A percentile compares a stretch with the other conserved stretches of the same genome.
These are phyloP conservation scores for Notocelia uddmanniana DNA, from an alignment of 2,888 invertebrate species.

Conservation along the genomic window DNA sequence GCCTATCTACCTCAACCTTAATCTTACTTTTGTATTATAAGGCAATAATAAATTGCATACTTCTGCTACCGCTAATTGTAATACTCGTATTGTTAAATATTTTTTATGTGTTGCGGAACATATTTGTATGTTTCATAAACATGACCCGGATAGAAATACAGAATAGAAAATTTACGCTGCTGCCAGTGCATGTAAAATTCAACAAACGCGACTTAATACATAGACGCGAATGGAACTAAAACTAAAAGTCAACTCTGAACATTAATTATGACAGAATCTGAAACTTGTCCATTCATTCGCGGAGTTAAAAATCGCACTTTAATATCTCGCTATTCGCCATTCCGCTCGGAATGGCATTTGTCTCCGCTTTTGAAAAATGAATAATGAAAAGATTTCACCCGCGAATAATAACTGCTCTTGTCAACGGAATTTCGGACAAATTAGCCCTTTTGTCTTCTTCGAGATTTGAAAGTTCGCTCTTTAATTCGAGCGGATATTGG, in stretches of 20 bases:
- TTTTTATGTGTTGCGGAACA: no score
- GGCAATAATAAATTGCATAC: no score
- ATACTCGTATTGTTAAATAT: no score
- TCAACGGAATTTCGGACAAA: conserved; percentile 60
- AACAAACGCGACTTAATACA: background rate
- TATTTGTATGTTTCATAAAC: no score
- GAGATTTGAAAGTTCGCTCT: conserved; percentile 53
- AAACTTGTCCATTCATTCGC: conserved; percentile 38
- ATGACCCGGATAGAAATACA: no score
- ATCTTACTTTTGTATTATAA: no score
- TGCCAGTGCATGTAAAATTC: no score
- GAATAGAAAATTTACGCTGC: background rate
- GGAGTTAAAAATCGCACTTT: conserved; percentile 56
- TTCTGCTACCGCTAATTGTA: no score
- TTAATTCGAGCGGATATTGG: conserved; percentile 36
- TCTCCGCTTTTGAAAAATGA: conserved; percentile 55
- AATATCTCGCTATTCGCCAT: conserved; percentile 59
- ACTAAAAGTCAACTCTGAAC: conserved; percentile 9
- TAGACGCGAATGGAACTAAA: conserved; percentile 3
- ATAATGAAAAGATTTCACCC: conserved; percentile 52
- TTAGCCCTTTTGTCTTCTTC: conserved; percentile 65
- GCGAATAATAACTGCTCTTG: conserved; percentile 52
- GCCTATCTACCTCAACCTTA: no score
- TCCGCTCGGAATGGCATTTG: conserved; percentile 57
- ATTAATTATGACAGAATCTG: conserved; percentile 33